A percentile compares a stretch with the other conserved stretches of the same genome.
Evolutionary conservation across 2,797 vertebrate species (phyloP).

Genomic region (Tapera naevia): DNA sequence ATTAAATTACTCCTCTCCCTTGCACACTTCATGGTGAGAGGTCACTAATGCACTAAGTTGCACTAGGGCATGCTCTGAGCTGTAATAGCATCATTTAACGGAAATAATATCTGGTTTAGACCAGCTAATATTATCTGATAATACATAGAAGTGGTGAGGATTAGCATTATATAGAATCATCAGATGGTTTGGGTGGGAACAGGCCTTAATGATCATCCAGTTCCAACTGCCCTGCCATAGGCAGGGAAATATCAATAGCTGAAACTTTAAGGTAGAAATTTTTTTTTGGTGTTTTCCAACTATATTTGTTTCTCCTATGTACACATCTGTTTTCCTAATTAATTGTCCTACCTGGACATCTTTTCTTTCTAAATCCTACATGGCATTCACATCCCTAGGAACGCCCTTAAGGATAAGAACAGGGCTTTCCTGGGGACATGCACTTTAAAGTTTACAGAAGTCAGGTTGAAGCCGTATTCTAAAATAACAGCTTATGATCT

Average conservation of each 20-base stretch:
- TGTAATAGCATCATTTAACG: neutral
- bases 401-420: neutral
- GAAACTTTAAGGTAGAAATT: neutral
- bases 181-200: no score
- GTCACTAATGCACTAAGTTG: neutral
- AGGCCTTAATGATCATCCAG: no score
- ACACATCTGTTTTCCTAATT: neutral
- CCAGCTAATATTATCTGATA: neutral
- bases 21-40: neutral
- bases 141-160: neutral
- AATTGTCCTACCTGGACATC: neutral
- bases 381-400: neutral
- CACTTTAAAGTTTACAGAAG: neutral
- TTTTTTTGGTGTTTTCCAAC: neutral
- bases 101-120: neutral
- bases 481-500: neutral
- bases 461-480: neutral
- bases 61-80: neutral
- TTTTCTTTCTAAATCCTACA: neutral
- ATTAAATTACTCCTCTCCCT: neutral
- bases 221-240: no score
- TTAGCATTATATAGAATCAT: neutral
- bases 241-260: neutral
- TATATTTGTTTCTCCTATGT: neutral
- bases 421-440: rapidly evolving